Evolutionary conservation across 2,113 vertebrate genomes (phyloP).

Genomic region (Hirundichthys speculiger): DNA sequence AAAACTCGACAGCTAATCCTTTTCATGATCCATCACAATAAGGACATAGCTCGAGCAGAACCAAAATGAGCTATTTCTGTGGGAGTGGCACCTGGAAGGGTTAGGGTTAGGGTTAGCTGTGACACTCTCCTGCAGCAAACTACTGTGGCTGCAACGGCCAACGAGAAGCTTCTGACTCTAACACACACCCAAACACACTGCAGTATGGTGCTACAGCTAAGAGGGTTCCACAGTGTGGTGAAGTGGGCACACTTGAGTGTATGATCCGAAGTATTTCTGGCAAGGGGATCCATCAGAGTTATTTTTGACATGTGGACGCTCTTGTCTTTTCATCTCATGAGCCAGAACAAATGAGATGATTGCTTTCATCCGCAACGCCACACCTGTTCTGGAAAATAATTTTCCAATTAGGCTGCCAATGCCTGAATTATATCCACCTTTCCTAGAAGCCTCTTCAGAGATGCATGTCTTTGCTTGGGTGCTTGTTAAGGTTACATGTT

Average conservation of each 20-base stretch:
- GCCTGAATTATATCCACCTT: conserved; percentile 40
- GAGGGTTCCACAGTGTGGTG: not conserved
- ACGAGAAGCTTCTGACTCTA: not conserved
- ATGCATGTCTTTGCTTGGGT: too few species aligned
- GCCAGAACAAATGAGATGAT: conserved; percentile 19
- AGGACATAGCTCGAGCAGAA: conserved; percentile 18
- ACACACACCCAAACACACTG: not conserved
- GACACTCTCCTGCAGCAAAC: conserved; percentile 3
- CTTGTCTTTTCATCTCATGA: conserved; percentile 3
- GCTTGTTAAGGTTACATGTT: too few species aligned
- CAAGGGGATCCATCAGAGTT: conserved; percentile 30
- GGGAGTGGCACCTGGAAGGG: conserved; percentile 42
- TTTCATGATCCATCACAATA: not conserved
- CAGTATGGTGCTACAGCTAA: too few species aligned
- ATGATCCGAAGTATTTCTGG: conserved; percentile 27
- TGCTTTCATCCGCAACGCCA: conserved; percentile 25
- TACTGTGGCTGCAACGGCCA: not conserved
- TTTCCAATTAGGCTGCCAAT: conserved; percentile 27
- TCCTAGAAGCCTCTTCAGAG: conserved; percentile 40
- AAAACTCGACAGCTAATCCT: too few species aligned
- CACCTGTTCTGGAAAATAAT: conserved; percentile 51
- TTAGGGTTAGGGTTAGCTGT: not conserved
- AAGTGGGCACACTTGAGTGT: conserved; percentile 5
- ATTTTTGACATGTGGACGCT: conserved; percentile 3
- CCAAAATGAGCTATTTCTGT: conserved; percentile 15